A percentile compares a stretch with the other conserved stretches of the same genome.
These are phyloP conservation scores for Cyanoderma ruficeps DNA, from an alignment of 2,113 vertebrate genomes.

Conservation along the genomic window DNA sequence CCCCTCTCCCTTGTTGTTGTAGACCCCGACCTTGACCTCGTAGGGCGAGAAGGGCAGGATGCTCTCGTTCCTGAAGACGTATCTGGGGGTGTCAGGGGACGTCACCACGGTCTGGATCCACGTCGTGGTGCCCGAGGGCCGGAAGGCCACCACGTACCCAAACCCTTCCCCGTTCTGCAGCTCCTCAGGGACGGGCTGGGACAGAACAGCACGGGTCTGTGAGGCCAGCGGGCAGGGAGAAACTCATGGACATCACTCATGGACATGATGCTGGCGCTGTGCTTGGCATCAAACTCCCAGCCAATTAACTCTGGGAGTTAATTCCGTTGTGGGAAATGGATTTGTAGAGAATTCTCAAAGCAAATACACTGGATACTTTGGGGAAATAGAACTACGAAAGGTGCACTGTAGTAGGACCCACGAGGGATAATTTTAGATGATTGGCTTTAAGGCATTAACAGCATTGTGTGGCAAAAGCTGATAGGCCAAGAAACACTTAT, in stretches of 20 bases:
- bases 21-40: conserved; percentile 92
- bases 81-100: conserved; percentile 79
- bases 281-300: background rate
- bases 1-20: conserved; percentile 92
- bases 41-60: conserved; percentile 89
- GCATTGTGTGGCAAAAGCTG: background rate
- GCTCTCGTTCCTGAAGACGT: conserved; percentile 90
- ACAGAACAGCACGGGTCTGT: background rate
- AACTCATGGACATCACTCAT: rapidly evolving
- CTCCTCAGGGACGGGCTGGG: conserved; percentile 91
- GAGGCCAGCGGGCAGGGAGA: background rate
- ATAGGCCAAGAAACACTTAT: background rate
- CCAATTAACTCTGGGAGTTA: background rate
- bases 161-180: conserved; percentile 94
- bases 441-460: background rate
- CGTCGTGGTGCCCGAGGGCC: conserved; percentile 79
- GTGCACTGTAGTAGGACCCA: background rate
- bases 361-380: background rate
- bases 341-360: background rate
- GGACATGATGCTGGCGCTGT: background rate
- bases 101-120: conserved; percentile 94
- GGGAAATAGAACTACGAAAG: background rate
- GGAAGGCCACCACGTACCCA: conserved; percentile 93
- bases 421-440: background rate
- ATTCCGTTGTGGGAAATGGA: background rate